These are phyloP conservation scores for Tringa solitaria DNA, from an alignment of 2,113 vertebrate species.

Conservation along the genomic window DNA sequence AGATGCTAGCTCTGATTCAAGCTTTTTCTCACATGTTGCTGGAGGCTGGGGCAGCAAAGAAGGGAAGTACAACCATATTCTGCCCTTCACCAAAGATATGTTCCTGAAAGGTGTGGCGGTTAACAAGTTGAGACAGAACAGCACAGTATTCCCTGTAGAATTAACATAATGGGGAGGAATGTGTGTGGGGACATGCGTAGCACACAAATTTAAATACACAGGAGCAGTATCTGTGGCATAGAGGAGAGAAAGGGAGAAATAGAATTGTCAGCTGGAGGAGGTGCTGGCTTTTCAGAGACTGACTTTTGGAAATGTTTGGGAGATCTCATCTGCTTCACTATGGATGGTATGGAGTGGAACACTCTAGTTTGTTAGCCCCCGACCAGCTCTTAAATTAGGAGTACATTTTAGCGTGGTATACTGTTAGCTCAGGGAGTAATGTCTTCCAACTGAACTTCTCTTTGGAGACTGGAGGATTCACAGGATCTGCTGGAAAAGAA, in stretches of 20 bases:
- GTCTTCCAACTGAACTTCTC: not conserved
- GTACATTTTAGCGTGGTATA: not conserved
- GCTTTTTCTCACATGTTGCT: not conserved
- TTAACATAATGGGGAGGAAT: not conserved
- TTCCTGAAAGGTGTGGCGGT: not conserved
- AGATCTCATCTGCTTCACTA: not conserved
- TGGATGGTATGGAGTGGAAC: not conserved
- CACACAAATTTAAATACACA: not conserved
- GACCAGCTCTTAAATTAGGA: not conserved
- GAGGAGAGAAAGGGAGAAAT: not conserved
- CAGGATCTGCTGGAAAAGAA: not conserved
- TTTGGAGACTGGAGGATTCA: not conserved
- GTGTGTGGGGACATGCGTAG: not conserved
- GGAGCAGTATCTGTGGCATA: not conserved
- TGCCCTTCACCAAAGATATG: not conserved
- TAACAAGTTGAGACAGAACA: not conserved
- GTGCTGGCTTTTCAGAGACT: not conserved
- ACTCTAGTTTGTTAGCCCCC: not conserved
- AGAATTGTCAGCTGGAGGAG: not conserved
- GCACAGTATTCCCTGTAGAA: not conserved
- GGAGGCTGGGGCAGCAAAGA: not conserved
- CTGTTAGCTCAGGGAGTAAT: not conserved
- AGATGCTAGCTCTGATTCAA: not conserved
- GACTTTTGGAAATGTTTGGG: not conserved
- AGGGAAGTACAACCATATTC: not conserved